Evolutionary conservation across 2,113 vertebrate genomes (phyloP).

Genomic region (Chloropsis cyanopogon): DNA sequence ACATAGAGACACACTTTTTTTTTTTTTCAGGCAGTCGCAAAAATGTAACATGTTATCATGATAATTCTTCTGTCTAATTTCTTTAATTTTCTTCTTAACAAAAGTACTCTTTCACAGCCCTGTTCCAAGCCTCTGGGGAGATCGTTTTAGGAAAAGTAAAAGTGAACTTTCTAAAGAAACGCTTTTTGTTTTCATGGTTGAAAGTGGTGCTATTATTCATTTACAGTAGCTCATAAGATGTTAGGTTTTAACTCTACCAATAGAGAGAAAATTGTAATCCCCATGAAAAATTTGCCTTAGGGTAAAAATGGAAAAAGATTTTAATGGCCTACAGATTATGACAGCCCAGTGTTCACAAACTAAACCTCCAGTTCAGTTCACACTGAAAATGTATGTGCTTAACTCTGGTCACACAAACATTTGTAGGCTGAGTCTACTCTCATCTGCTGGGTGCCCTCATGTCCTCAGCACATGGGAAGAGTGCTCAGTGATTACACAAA

Average conservation of each 20-base stretch:
- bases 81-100: neutral
- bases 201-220: neutral
- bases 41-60: neutral
- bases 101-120: neutral
- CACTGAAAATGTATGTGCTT: neutral
- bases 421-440: neutral
- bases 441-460: neutral
- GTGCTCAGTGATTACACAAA: rapidly evolving
- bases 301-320: neutral
- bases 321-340: neutral
- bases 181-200: rapidly evolving
- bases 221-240: neutral
- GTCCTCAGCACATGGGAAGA: rapidly evolving
- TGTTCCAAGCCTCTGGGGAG: neutral
- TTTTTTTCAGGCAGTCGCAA: neutral
- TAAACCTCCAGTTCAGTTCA: neutral
- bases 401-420: neutral
- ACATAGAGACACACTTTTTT: neutral
- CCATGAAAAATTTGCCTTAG: neutral
- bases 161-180: neutral
- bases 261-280: neutral
- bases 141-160: neutral
- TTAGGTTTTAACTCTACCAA: neutral
- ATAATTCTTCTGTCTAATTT: neutral
- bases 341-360: neutral